Base-by-base conservation (phyloP, 2,113 vertebrate species). In the Gobius niger region DNA sequence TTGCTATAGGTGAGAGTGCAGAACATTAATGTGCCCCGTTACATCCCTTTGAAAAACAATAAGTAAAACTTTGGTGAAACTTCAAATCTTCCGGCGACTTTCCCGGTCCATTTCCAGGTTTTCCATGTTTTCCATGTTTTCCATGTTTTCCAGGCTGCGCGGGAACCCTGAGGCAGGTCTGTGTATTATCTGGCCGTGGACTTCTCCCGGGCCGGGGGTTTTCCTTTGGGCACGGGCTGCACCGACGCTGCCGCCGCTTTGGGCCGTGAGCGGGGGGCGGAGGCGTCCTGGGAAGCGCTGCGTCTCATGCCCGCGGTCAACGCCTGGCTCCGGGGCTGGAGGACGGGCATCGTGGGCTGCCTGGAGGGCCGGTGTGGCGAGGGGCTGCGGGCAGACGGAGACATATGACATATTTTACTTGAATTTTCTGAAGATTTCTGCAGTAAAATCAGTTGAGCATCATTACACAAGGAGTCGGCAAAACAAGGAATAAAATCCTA, bases 121-220 rank as follows among this genome's bases (percentile, higher is more conserved):
- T 60, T 60, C 57, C 57, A 34, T 1, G 24, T 34, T 34, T 34
- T 34, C 24, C 24, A 34, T 34, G 24, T 34, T 0, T 15, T 60
- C 41, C 57, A n/a, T 40, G 57, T 60, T 60, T 60, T 60, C 57
- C 57, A 42, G 14, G 40, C 40, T 42, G 34, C 14, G 57, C 42
- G 56, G 13, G 34, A 59, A 15, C 56, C 34, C 56, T 59, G 57
- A 60, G 24, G 47, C 57, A 60, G 40, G n/a, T 81, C 77, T 82
- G 84, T 83, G 70, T 94, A 95, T 94, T 96, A 98, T 95, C 95
- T 97, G 88, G 93, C 89, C 74, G 87, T 82, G 7, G 86, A 76
- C 80, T 92, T 93, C 79, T 92, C 93, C 90, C 91, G 93, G 78
- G 85, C 74, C 50, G 78, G 88, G 46, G 90, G 87, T 82, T 93